Conservation (phyloP, 1,140 invertebrate species). For the Neodiprion virginianus region DNA sequence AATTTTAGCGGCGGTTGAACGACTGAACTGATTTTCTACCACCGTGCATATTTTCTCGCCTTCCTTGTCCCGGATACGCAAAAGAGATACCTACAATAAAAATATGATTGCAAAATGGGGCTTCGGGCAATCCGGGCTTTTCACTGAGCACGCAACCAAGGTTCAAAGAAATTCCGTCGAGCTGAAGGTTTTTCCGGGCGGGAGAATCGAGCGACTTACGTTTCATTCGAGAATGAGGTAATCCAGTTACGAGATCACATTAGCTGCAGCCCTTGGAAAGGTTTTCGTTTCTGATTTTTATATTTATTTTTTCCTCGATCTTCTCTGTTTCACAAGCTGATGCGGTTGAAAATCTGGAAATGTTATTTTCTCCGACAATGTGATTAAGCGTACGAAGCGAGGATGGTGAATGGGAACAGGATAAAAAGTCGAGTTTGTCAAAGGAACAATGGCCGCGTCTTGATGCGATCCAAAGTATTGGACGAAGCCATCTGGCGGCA, state of each 20-base stretch:
- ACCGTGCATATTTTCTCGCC: too few species aligned
- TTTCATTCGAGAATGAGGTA: background rate
- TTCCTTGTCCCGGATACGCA: too few species aligned
- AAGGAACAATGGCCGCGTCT: too few species aligned
- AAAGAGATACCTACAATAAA: too few species aligned
- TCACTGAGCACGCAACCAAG: background rate
- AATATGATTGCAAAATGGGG: too few species aligned
- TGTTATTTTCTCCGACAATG: background rate
- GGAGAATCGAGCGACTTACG: background rate
- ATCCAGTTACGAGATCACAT: slow-evolving; percentile 1
- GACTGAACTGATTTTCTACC: too few species aligned
- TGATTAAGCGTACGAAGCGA: background rate
- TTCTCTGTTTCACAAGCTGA: background rate
- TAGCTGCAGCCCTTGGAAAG: background rate
- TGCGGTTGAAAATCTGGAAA: background rate
- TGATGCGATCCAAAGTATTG: too few species aligned
- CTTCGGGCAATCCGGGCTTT: background rate
- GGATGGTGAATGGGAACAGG: background rate
- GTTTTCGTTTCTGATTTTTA: background rate
- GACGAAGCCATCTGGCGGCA: too few species aligned
- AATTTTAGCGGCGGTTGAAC: too few species aligned
- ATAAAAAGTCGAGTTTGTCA: background rate
- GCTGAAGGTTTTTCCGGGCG: background rate
- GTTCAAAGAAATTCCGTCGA: background rate
- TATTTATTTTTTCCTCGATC: too few species aligned